Evolutionary conservation across 2,888 invertebrate species (phyloP), one percentile per base, ranked within the genome.

Genomic region (Trichopoda pennipes): DNA sequence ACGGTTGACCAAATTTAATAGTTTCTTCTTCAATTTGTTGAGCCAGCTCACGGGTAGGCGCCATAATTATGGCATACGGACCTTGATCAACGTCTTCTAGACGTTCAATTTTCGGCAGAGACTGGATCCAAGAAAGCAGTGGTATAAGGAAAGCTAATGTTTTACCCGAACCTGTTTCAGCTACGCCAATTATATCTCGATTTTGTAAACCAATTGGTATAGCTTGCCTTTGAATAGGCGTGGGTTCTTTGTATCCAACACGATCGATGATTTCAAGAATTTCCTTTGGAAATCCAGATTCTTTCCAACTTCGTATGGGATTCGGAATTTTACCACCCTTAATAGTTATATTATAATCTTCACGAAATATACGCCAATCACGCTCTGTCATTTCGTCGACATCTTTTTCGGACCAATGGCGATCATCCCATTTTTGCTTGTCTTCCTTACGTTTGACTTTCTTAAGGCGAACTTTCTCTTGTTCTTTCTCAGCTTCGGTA

Each of bases 11-110:
- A 92, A 99, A 99, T 91, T 99, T 99, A 83, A 95, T 96, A 0
- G 99, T 98, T 91, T 99, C 99, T 91, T 99, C 99, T 92, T 99
- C 99, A 87, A 99, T 99, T 92, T 99, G 99, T 89, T 99, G 99
- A 0, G 99, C 99, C 92, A 99, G 94, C 91, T 99, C 99, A 91
- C 99, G 96, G n/a, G 99, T 99, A 1, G 99, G 99, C 0, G 99
- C 99, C 91, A 99, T 93, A 89, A 99, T 99, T 70, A 99, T 97
- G 28, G 99, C 99, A 91, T 99, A 99, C 0, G 99, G 99, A 7
- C 99, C 99, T 92, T 96, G 96, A 91, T 97, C 97, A 7, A 95
- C 96, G 91, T 97, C 97, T 90, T 97, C 97, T 85, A 95, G 93
- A 75, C 98, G 93, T 90, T 97, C 99, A 87, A 96, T 97, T 92